Evolutionary conservation across 2,888 invertebrate genomes (phyloP).

Genomic region (Pristionchus arcanus): DNA sequence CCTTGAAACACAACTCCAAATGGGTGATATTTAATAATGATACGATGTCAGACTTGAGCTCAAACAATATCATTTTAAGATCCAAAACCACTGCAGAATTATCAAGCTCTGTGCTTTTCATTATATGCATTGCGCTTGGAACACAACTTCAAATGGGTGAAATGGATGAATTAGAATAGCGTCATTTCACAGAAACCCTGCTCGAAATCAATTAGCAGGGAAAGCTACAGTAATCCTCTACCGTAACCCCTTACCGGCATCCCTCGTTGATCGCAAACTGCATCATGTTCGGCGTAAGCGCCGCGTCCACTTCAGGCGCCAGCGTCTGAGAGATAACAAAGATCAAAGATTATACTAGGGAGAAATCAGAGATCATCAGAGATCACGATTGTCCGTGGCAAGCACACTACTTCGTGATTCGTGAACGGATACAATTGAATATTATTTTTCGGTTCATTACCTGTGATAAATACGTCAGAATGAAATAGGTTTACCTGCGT

Average conservation of each 20-base stretch:
- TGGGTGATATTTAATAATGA: not conserved
- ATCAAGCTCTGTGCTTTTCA: not conserved
- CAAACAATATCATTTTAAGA: too few relatives aligned
- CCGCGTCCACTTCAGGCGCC: conserved; percentile 46
- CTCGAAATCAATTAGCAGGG: too few relatives aligned
- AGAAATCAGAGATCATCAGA: not conserved
- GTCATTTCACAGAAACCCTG: too few relatives aligned
- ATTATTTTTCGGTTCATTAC: too few relatives aligned
- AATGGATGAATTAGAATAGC: too few relatives aligned
- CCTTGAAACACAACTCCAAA: not conserved
- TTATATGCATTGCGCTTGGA: not conserved
- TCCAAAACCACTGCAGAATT: too few relatives aligned
- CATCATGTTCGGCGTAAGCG: conserved; percentile 48
- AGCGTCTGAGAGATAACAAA: not conserved
- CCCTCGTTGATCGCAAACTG: conserved; percentile 52
- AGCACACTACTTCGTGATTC: too few relatives aligned
- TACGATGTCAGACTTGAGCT: too few relatives aligned
- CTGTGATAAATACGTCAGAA: not conserved
- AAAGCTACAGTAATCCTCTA: not conserved
- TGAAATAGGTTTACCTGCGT: not conserved
- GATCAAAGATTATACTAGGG: conserved; percentile 11
- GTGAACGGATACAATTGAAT: too few relatives aligned
- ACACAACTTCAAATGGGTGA: not conserved
- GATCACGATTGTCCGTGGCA: too few relatives aligned
- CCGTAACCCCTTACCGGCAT: conserved; percentile 37